phyloP scores from a whole-genome alignment of 2,113 vertebrate species.

The Chamaetylas fuelleborni region DNA sequence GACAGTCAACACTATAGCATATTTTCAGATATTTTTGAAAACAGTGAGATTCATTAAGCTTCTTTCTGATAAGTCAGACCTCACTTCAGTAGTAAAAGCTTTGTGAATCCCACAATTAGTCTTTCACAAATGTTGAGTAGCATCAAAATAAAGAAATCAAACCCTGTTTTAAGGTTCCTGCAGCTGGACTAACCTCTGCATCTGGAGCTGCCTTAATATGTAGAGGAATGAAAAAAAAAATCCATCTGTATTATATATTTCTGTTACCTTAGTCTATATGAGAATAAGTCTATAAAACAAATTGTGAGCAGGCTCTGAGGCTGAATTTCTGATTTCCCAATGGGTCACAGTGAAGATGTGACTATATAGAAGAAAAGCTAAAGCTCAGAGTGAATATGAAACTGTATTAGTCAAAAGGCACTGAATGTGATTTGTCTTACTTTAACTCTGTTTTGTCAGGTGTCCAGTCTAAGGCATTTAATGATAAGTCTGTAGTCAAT shows the following conservation, averaged over 20 bases:
- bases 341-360: background rate
- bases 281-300: background rate
- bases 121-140: background rate
- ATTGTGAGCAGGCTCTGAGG: background rate
- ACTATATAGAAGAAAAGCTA: background rate
- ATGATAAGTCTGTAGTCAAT: background rate
- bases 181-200: background rate
- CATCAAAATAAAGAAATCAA: background rate
- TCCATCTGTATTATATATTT: background rate
- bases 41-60: background rate
- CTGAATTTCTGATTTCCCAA: background rate
- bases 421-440: background rate
- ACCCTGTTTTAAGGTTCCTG: background rate
- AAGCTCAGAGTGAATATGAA: background rate
- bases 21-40: background rate
- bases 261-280: background rate
- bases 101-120: background rate
- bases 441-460: background rate
- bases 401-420: background rate
- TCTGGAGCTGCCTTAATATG: background rate
- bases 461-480: background rate
- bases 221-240: background rate
- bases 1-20: background rate
- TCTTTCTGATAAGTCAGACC: background rate
- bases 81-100: background rate